Evolutionary conservation across 2,113 vertebrate genomes (phyloP).

Genomic region (Catagonus wagneri): DNA sequence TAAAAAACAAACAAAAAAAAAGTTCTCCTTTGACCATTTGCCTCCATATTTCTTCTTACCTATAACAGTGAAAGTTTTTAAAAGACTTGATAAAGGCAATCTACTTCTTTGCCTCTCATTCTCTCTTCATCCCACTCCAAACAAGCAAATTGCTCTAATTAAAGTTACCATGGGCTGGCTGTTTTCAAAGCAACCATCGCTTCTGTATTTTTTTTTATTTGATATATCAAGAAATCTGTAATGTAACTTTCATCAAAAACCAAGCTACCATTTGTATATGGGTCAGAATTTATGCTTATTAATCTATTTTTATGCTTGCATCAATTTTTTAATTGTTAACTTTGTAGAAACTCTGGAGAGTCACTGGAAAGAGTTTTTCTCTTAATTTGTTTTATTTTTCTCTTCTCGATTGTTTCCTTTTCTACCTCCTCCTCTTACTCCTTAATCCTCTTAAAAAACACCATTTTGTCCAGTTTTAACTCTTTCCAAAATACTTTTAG

Average conservation of each 20-base stretch:
- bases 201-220: not conserved
- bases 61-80: not conserved
- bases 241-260: not conserved
- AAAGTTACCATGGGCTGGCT: not conserved
- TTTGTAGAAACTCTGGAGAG: not conserved
- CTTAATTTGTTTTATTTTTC: no score
- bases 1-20: not conserved
- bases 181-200: not conserved
- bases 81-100: not conserved
- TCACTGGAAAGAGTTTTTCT: not conserved
- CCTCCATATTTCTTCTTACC: not conserved
- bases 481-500: conserved; percentile 6
- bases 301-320: not conserved
- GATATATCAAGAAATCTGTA: not conserved
- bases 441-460: not conserved
- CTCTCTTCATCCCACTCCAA: not conserved
- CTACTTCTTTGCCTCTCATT: not conserved
- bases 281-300: not conserved
- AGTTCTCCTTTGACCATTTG: not conserved
- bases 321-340: not conserved
- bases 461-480: not conserved
- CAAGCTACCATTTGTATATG: not conserved
- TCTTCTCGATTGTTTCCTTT: no score
- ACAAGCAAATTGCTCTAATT: not conserved
- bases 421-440: not conserved